Evolutionary conservation across 2,888 invertebrate genomes (phyloP), one percentile per base, ranked within the genome.

Genomic region (Drosophila mettleri): DNA sequence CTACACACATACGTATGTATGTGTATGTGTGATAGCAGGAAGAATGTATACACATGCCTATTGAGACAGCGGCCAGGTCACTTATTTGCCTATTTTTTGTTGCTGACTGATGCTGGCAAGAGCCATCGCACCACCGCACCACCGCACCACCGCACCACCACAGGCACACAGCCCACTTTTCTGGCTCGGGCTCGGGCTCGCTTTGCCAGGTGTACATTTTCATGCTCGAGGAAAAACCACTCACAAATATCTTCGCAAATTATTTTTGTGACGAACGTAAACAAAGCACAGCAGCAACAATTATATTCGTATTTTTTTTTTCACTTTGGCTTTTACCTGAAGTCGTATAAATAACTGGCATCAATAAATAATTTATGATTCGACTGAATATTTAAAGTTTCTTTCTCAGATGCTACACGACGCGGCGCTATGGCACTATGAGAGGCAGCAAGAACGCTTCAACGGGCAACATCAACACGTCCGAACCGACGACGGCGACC

Each of bases 191-290:
- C 29, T 45, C 60, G 45, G 24, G 65, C 39, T 41, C 36, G 41
- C 24, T 53, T 61, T 57, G 63, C 68, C 81, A 81, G 81, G 81
- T 81, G 81, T 60, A 81, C 67, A 71, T 84, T 84, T 81, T 81
- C 79, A 80, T 69, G 62, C 59, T 68, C 36, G 16, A 29, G 45
- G 31, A 36, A 59, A 70, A 55, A 34, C 68, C 71, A 75, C 71
- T 68, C 65, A 74, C 69, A 72, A 57, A 65, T 60, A 73, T 81
- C 66, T 84, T 68, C 67, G 71, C 62, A 69, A 58, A 57, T 66
- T 54, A 52, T 65, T 54, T 18, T 27, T 43, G 24, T 27, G 60
- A 58, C 33, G 29, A 22, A 51, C 63, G 60, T 80, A 82, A 80
- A 84, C 84, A 81, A 71, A 65, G 14, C 22, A 38, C 57, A 38